Conservation (phyloP, 1,140 invertebrate genomes). For the Arion vulgaris region DNA sequence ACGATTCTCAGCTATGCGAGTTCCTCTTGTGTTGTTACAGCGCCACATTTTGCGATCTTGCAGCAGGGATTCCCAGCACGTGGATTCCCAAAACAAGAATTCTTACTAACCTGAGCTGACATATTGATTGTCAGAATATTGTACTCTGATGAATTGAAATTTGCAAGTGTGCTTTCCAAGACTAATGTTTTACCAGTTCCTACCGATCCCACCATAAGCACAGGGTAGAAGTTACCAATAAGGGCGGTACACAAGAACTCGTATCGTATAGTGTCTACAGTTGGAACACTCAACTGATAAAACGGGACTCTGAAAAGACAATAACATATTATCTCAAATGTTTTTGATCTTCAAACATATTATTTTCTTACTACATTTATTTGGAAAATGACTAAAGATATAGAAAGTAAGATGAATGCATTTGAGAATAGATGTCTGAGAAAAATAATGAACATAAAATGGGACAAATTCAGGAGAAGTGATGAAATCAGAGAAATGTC, state of each 20-base stretch:
- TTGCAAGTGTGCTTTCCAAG: constrained; percentile 79
- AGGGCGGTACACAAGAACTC: constrained; percentile 80
- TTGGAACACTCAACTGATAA: constrained; percentile 86
- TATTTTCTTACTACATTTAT: background rate
- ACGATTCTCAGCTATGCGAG: too few relatives aligned
- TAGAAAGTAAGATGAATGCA: too few relatives aligned
- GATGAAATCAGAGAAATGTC: too few relatives aligned
- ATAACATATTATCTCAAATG: background rate
- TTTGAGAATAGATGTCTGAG: too few relatives aligned
- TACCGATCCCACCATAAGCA: constrained; percentile 84
- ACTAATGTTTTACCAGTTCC: constrained; percentile 86
- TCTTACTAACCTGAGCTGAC: constrained; percentile 79
- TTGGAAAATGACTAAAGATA: too few relatives aligned
- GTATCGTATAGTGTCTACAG: constrained; percentile 86
- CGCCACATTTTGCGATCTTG: too few relatives aligned
- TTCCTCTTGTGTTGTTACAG: too few relatives aligned
- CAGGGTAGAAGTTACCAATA: constrained; percentile 78
- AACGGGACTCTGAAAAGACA: constrained; percentile 77
- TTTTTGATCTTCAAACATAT: background rate
- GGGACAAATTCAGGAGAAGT: too few relatives aligned
- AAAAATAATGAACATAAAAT: too few relatives aligned
- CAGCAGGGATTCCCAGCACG: too few relatives aligned
- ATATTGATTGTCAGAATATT: constrained; percentile 84
- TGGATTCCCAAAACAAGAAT: too few relatives aligned
- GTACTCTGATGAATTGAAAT: constrained; percentile 79